Conservation (phyloP, 2,888 invertebrate genomes). For the Acanthosepion pharaonis region DNA sequence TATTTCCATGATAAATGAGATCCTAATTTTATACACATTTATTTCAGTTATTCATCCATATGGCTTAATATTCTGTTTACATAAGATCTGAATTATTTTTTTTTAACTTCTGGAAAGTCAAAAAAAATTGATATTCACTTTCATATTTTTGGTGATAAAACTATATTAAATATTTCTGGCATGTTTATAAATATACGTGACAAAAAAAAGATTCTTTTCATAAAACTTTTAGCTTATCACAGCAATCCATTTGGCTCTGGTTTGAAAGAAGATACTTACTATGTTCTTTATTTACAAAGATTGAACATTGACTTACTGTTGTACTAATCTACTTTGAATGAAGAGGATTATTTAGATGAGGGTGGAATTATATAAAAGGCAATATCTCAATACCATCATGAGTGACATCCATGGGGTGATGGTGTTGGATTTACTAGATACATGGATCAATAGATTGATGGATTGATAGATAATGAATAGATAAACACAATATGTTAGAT, state of each 20-base stretch:
- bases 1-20: too few species aligned
- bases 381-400: background rate
- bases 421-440: background rate
- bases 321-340: background rate
- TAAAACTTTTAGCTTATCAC: background rate
- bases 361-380: background rate
- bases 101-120: background rate
- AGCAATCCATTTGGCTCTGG: background rate
- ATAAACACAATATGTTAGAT: too few species aligned
- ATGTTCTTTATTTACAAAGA: background rate
- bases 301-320: background rate
- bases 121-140: background rate
- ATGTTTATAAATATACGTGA: background rate
- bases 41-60: too few species aligned
- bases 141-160: background rate
- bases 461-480: background rate
- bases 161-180: background rate
- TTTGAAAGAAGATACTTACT: background rate
- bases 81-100: too few species aligned
- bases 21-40: too few species aligned
- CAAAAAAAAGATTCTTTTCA: background rate
- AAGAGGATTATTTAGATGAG: background rate
- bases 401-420: background rate
- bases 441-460: background rate
- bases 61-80: too few species aligned